Evolutionary conservation across 2,888 invertebrate genomes (phyloP).

Genomic region (Prenolepis imparis): DNA sequence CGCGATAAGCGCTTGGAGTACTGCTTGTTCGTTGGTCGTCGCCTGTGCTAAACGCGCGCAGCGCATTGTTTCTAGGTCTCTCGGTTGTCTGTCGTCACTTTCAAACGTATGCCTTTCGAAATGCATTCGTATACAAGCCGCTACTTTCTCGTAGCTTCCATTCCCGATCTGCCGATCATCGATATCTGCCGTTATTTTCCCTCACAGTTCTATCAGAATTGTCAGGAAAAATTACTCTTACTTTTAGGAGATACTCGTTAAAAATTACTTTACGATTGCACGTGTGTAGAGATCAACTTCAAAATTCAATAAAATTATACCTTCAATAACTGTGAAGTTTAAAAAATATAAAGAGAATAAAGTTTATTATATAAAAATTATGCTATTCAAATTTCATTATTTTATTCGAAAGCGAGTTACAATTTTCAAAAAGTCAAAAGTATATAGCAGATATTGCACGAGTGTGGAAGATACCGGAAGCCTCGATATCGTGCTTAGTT

Average conservation of each 20-base stretch:
- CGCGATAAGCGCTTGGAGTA: slow-evolving; percentile 67
- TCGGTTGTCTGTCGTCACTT: slow-evolving; percentile 55
- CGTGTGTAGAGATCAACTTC: not conserved
- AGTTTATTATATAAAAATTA: not conserved
- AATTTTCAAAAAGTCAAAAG: not conserved
- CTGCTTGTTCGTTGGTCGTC: slow-evolving; percentile 60
- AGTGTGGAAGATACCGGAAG: slow-evolving; percentile 23
- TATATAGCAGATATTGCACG: slow-evolving; percentile 18
- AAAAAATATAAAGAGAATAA: not conserved
- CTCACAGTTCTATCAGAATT: not conserved
- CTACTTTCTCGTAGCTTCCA: slow-evolving; percentile 55
- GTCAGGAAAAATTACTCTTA: slow-evolving; percentile 9
- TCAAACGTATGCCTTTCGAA: slow-evolving; percentile 48
- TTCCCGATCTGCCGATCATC: slow-evolving; percentile 45
- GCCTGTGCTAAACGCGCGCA: slow-evolving; percentile 2
- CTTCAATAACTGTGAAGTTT: not conserved
- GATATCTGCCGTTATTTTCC: slow-evolving; percentile 40
- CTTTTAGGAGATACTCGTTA: not conserved
- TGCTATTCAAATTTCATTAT: slow-evolving; percentile 14
- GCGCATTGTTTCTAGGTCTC: slow-evolving; percentile 62
- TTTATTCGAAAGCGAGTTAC: not conserved
- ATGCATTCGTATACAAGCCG: slow-evolving; percentile 47
- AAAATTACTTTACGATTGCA: not conserved
- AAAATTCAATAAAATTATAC: not conserved
- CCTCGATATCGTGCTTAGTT: not conserved